Base-by-base conservation (phyloP, 2,797 vertebrate genomes). In the Hyperoplus lanceolatus region DNA sequence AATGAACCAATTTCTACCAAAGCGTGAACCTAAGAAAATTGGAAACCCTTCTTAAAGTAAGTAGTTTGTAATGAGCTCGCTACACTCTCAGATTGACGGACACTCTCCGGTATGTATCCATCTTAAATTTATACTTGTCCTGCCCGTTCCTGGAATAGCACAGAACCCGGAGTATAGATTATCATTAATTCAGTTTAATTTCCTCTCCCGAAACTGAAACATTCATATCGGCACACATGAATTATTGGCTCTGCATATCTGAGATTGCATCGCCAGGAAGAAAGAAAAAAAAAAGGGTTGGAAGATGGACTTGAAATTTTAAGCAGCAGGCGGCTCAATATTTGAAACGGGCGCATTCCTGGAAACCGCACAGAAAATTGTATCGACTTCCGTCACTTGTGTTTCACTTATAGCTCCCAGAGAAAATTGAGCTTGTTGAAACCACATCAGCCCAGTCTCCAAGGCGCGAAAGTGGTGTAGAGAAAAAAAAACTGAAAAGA, bases 141-240 rank as follows among this genome's bases (percentile, higher is more conserved):
- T 76, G 66, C 70, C 29, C 1, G 13, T 56, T 72, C 81, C 82
- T 70, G 63, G 88, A 92, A 92, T 89, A 90, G 91, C 77, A 84
- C 76, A 78, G 70, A 53, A 75, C 74, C 84, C 68, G 46, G 58
- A 81, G 83, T 90, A 29, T 79, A 91, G 80, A 91, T 87, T 79
- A 93, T 93, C 82, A 91, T 93, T 92, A 89, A 93, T 93, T 92
- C 87, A 93, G 83, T 93, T 94, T 93, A 92, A 94, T 95, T 95
- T 94, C 89, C 92, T 89, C 88, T 60, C 50, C 80, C 72, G 54
- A 80, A 62, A 78, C 79, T 94, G 86, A 95, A 95, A 95, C 93
- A 94, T 95, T 95, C 88, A 95, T 94, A 89, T 84, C 75, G 42
- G 64, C 81, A 85, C 89, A 90, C 89, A 90, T 88, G 87, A 92